Base-by-base conservation (phyloP, 2,113 vertebrate species). In the Dasyurus viverrinus region DNA sequence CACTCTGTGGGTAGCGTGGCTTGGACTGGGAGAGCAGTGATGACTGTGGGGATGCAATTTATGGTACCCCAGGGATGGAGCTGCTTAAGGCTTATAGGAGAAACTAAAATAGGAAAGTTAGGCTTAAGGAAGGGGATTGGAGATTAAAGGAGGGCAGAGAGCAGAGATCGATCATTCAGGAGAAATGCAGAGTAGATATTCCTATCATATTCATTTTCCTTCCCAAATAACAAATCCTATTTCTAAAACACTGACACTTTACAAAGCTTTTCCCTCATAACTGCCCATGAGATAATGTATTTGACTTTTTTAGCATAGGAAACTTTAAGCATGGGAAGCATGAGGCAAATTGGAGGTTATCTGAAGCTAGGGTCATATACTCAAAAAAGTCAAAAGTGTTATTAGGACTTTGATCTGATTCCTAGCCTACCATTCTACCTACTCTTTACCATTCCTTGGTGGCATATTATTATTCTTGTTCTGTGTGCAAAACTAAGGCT, bases 1-100 rank as follows among this genome's bases (percentile, higher is more conserved):
- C 97, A 76, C 94, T 97, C 96, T 96, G 96, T 95, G 96, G n/a
- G 90, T 36, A 76, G 93, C 0, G 22, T 94, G 95, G 95, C 96
- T 84, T 93, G 94, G 97, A 68, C 93, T 76, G 23, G 95, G 95
- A 84, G 36, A 97, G 96, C 98, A 94, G 89, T 9, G 6, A 89
- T 97, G 97, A 97, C 96, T 98, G 96, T 50, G 95, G 95, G 95
- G 94, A 54, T 94, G 92, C 95, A 97, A 98, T 98, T 98, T 98
- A 98, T 96, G 54, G 97, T 96, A 96, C 89, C 89, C 95, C 2
- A 2, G 95, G 95, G 98, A 98, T 92, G 96, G 60, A 97, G 97
- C 96, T 97, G 96, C 96, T 54, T 22, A 97, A 96, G 94, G 94
- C 96, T 96, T 98, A 95, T 52, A 92, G 94, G 96, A 91, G 23